phyloP scores from a whole-genome alignment of 2,797 vertebrate species.

The Eleutherodactylus coqui region DNA sequence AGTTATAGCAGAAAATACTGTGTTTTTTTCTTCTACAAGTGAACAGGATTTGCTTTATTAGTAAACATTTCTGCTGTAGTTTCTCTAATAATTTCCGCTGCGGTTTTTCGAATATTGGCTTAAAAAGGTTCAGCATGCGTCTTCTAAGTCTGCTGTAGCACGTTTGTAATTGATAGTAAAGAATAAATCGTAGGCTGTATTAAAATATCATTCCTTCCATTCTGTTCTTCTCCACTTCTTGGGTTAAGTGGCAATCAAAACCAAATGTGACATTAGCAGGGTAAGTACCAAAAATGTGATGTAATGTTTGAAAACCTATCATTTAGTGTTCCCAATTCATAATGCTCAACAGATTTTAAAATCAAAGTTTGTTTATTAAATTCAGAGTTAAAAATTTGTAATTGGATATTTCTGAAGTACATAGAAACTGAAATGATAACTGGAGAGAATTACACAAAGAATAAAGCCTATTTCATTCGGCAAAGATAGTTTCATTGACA shows the following conservation, averaged over 20 bases:
- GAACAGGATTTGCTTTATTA: too few species aligned
- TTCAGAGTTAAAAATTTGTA: not conserved
- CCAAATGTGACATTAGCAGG: conserved; percentile 31
- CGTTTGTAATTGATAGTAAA: not conserved
- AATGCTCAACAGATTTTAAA: conserved; percentile 3
- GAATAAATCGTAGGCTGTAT: not conserved
- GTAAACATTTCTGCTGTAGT: too few species aligned
- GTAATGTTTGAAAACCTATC: conserved; percentile 36
- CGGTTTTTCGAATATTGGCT: not conserved
- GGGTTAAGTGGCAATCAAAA: conserved; percentile 36
- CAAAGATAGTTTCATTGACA: too few species aligned
- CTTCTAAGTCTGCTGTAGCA: not conserved
- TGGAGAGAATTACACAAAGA: not conserved
- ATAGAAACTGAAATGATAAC: not conserved
- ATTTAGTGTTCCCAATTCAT: conserved; percentile 16
- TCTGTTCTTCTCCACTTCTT: not conserved
- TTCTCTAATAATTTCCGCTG: too few species aligned
- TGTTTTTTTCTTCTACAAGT: too few species aligned
- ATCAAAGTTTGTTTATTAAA: conserved; percentile 23
- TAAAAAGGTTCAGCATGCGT: not conserved
- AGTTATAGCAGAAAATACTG: too few species aligned
- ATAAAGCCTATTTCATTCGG: conserved; percentile 13
- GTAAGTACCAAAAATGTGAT: conserved; percentile 21
- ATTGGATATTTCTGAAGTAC: not conserved
- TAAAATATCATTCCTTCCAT: not conserved